Evolutionary conservation across 2,797 vertebrate genomes (phyloP), one percentile per base, ranked within the genome.

Genomic region (Petrocephalus schoutedeni): DNA sequence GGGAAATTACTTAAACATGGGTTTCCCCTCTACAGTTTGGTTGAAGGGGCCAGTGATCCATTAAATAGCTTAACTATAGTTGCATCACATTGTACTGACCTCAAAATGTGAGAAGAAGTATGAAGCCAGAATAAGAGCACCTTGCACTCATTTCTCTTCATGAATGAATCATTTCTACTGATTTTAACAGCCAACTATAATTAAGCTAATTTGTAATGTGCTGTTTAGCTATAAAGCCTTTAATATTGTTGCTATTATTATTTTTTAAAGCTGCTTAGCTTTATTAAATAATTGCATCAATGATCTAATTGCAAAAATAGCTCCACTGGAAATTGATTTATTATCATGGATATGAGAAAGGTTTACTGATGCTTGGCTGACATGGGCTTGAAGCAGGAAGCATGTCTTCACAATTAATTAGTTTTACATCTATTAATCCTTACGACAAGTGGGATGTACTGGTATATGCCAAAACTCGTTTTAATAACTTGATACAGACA

Each of bases 401-500:
- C 87, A 90, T 88, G 84, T 80, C 87, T 83, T 87, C 87, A 88
- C 90, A 91, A 91, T 91, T 89, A 90, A 91, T 90, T 91, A 91
- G 88, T 89, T 89, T 89, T 89, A 89, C 89, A 87, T 88, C 28
- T 89, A 91, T 90, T 90, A 90, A 91, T 91, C 91, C 89, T 87
- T 58, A 83, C 58, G 77, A 53, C 89, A 90, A 90, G 86, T 86
- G 86, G 57, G 82, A 86, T 77, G 67, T 85, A 71, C 49, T 74
- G 88, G 88, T 90, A 71, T 88, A 88, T 91, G 90, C 90, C 89
- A 90, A 88, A 89, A 67, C 88, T 88, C 87, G 87, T 89, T 88
- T 88, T 71, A 89, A 49, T 90, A 91, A 92, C 91, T 93, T 92
- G 95, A 95, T 94, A 95, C 90, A 56, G 91, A 94, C 94, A 93